Evolutionary conservation across 2,113 vertebrate genomes (phyloP), one percentile per base, ranked within the genome.

Genomic region (Chloropsis hardwickii): DNA sequence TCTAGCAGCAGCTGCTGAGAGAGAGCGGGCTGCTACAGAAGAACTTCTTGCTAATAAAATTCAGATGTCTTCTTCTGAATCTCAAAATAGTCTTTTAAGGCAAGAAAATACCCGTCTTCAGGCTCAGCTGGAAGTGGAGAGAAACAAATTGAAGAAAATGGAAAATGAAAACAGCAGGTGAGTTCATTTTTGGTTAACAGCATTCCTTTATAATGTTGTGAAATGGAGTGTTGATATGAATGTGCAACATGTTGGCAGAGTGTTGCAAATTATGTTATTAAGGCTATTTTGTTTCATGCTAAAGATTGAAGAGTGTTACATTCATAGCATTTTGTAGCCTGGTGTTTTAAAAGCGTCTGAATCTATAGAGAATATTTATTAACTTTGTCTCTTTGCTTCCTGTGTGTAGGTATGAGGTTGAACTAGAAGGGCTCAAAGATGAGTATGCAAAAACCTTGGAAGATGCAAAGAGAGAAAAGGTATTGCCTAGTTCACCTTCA

Each of bases 401-500:
- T 69, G 60, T 6, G 14, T 29, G 70, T 84, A 99, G 99, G 92
- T 98, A 98, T 70, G 98, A 98, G 53, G 98, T 99, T 81, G 99
- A 99, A 86, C 96, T 99, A 88, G 99, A 99, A 97, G 99, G 98
- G 81, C 97, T 99, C 57, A 98, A 98, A 97, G 99, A 98, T 85
- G 99, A 99, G 61, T 98, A 99, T 94, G 97, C 85, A 37, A 99
- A 98, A 97, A 97, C 97, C 39, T 94, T 98, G 50, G 99, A 99
- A 96, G 99, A 99, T 27, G 95, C 98, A 76, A 99, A 97, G 97
- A 99, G 98, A 95, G 99, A 99, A 97, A 99, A 99, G 99, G 99
- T 99, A 98, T 77, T 92, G 47, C n/a, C 51, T 62, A 19, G 16
- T 86, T 96, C 57, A 73, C 4, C 16, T 79, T 83, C 50, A 42